phyloP scores from a whole-genome alignment of 1,140 invertebrate genomes.

The Hestina assimilis region DNA sequence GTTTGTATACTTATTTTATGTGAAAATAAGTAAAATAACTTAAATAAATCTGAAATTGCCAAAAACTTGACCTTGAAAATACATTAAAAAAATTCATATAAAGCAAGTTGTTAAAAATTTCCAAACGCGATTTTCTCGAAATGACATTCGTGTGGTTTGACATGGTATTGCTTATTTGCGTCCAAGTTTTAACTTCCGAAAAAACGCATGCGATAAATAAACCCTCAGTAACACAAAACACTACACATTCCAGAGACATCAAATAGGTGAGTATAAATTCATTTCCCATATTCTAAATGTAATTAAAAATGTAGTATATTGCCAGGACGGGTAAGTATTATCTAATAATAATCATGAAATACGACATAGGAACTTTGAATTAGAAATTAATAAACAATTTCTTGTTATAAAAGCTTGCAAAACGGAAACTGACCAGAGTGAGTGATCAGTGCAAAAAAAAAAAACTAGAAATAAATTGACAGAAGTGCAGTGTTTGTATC shows the following conservation, averaged over 20 bases:
- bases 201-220: conserved; percentile 3
- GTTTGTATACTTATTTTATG: no score
- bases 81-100: no score
- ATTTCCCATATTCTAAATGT: conserved; percentile 11
- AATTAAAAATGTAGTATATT: conserved; percentile 19
- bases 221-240: conserved; percentile 8
- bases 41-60: no score
- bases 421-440: conserved; percentile 66
- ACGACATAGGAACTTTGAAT: conserved; percentile 20
- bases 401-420: conserved; percentile 72
- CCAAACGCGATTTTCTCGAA: background rate
- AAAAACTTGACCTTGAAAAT: no score
- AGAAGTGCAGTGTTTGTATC: conserved; percentile 56
- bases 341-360: conserved; percentile 12
- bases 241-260: conserved; percentile 40
- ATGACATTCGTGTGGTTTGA: no score
- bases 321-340: conserved; percentile 45
- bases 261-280: conserved; percentile 51
- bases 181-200: no score
- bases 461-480: conserved; percentile 42
- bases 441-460: conserved; percentile 54
- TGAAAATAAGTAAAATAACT: no score
- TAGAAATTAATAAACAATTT: conserved; percentile 48
- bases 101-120: no score
- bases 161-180: no score